Evolutionary conservation across 2,797 vertebrate species (phyloP), one percentile per base, ranked within the genome.

Genomic region (Rhabdomys pumilio): DNA sequence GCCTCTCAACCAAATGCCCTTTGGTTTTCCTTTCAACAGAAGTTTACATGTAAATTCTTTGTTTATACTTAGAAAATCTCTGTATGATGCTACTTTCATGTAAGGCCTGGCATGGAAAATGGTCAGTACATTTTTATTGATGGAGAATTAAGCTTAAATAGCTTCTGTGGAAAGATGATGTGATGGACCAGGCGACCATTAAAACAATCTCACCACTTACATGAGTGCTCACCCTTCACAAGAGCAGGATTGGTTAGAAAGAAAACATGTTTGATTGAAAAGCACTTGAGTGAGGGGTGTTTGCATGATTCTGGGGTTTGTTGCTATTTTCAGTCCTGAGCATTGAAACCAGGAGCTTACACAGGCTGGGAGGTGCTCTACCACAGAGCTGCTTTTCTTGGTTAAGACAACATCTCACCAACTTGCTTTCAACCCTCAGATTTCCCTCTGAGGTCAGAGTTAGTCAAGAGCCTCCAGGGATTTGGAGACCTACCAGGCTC

Each of bases 51-150:
- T 72, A 77, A 26, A 85, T 81, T 80, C 61, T 57, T 69, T 55
- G 81, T 50, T 59, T 61, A 81, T 83, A 20, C 47, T 87, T 76
- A 31, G 29, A 95, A 94, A 96, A 88, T 76, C 57, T 63, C 7
- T 50, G 0, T 80, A 41, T 84, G 44, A 11, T 15, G 53, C 20
- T 88, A 63, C 63, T 90, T 93, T 93, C 15, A 47, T 57, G 59
- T 4, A 55, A n/a, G 63, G 13, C 55, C 76, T 97, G 88, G 19
- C 47, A 41, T 26, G 5, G 67, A 50, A 55, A 22, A 57, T 81
- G 34, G 38, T 72, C 44, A 65, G 1, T 65, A 80, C 53, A 53
- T 75, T 34, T 80, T 73, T 10, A 59, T 59, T 34, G 22, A 63
- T 69, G 84, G 22, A 90, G 22, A 77, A 63, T 44, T 50, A 53